Evolutionary conservation across 2,797 vertebrate species (phyloP).

Genomic region (Nyctibius grandis): DNA sequence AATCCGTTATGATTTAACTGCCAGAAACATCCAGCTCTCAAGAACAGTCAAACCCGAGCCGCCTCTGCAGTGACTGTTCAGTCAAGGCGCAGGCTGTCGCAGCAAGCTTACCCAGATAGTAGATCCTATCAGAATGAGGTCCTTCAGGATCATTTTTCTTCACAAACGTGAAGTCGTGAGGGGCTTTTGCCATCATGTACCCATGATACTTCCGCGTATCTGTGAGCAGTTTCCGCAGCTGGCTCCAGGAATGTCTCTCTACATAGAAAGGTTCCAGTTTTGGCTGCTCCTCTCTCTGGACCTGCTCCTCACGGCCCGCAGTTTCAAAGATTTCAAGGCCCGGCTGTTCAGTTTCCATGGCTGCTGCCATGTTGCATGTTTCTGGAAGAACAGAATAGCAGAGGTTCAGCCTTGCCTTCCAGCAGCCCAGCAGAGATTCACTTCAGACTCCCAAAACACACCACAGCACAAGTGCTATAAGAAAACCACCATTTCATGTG

Average conservation of each 20-base stretch:
- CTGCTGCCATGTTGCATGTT: conserved; percentile 83
- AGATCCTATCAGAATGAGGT: conserved; percentile 78
- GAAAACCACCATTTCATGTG: neutral
- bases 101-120: conserved; percentile 78
- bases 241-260: conserved; percentile 81
- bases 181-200: conserved; percentile 82
- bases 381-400: conserved; percentile 52
- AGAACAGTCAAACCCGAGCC: neutral
- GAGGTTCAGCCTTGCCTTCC: neutral
- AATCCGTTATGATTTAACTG: neutral
- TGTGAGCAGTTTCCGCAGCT: conserved; percentile 79
- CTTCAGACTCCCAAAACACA: neutral
- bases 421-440: neutral
- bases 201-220: conserved; percentile 81
- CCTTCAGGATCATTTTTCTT: conserved; percentile 79
- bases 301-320: conserved; percentile 57
- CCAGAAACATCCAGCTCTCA: neutral
- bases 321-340: conserved; percentile 79
- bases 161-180: conserved; percentile 81
- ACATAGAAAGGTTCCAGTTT: conserved; percentile 79
- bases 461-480: neutral
- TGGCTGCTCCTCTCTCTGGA: conserved; percentile 61
- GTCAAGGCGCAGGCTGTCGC: neutral
- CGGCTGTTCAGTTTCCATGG: conserved; percentile 82
- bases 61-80: neutral